phyloP scores from a whole-genome alignment of 2,888 invertebrate species.

The Ceramica pisi region DNA sequence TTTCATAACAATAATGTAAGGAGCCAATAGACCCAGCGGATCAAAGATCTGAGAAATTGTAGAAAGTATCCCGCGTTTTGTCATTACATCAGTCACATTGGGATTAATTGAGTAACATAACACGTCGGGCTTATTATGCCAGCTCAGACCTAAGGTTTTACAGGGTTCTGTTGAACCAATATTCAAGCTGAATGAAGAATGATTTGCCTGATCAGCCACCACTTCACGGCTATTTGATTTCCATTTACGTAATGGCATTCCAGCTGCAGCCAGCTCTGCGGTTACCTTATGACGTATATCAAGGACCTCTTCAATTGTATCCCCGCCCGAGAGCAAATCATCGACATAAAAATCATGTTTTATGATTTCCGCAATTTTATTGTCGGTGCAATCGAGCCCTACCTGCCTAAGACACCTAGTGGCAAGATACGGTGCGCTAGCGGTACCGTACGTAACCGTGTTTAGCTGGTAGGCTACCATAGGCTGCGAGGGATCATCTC shows the following conservation, averaged over 20 bases:
- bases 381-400: too few species aligned
- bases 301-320: neutral
- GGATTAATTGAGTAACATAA: neutral
- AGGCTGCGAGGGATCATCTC: too few species aligned
- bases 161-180: neutral
- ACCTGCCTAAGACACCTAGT: too few species aligned
- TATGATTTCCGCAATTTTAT: too few species aligned
- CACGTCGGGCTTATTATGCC: neutral
- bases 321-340: conserved; percentile 49
- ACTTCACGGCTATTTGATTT: conserved; percentile 14
- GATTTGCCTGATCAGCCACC: neutral
- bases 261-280: conserved; percentile 13
- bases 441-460: too few species aligned
- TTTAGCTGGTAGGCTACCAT: too few species aligned
- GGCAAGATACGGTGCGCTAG: too few species aligned
- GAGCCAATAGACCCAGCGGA: conserved; percentile 15
- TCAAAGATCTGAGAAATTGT: conserved; percentile 24
- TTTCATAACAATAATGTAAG: neutral
- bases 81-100: neutral
- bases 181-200: neutral
- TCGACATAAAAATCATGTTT: conserved; percentile 42
- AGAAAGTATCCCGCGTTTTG: conserved; percentile 3
- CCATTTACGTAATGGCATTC: conserved; percentile 26
- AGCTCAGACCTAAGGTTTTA: neutral
- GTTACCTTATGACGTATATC: conserved; percentile 3